Evolutionary conservation across 2,113 vertebrate species (phyloP).

Genomic region (Petaurus breviceps): DNA sequence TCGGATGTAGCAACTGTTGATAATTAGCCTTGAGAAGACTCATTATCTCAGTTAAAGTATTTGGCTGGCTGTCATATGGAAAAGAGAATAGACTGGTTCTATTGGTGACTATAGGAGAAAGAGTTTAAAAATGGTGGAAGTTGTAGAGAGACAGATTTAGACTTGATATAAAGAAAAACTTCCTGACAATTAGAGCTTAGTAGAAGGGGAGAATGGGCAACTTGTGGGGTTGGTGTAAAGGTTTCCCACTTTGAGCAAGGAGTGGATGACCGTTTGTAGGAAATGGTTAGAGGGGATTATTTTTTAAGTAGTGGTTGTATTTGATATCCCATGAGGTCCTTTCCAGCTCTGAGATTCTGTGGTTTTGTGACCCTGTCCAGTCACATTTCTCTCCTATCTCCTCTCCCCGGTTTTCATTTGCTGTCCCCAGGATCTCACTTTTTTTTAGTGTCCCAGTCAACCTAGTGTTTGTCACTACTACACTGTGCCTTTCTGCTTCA

Average conservation of each 20-base stretch:
- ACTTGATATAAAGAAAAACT: neutral
- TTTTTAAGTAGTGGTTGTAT: neutral
- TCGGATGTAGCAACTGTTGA: neutral
- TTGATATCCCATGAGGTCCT: neutral
- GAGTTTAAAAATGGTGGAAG: neutral
- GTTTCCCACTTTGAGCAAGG: neutral
- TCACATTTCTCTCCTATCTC: neutral
- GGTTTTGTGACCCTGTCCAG: neutral
- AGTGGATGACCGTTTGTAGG: neutral
- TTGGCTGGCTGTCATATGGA: neutral
- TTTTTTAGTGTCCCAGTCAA: neutral
- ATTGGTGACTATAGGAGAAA: neutral
- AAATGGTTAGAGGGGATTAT: neutral
- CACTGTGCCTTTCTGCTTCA: neutral
- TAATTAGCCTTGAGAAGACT: neutral
- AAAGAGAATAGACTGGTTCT: neutral
- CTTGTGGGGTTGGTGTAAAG: neutral
- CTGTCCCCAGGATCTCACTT: neutral
- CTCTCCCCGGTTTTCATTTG: neutral
- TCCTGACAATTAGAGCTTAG: neutral
- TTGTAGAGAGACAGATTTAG: neutral
- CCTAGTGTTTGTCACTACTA: neutral
- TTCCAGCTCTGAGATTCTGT: neutral
- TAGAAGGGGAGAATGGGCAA: neutral
- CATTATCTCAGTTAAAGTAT: neutral